Evolutionary conservation across 2,888 invertebrate species (phyloP).

Genomic region (Heliconius ethilla): DNA sequence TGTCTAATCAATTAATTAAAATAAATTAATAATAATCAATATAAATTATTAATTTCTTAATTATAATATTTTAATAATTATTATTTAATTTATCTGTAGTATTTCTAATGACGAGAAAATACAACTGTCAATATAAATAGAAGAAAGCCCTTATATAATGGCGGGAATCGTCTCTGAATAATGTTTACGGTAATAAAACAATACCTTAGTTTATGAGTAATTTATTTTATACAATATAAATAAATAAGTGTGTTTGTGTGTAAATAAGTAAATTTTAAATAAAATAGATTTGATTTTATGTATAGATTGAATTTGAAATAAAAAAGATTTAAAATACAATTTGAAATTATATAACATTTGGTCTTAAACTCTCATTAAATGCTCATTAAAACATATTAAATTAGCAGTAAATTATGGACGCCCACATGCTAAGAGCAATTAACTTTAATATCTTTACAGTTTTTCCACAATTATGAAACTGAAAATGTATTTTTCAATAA

Average conservation of each 20-base stretch:
- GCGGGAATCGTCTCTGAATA: constrained; percentile 22
- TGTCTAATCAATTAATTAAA: background rate
- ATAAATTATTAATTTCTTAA: background rate
- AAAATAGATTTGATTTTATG: background rate
- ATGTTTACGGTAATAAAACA: constrained; percentile 26
- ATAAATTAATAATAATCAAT: background rate
- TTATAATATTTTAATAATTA: background rate
- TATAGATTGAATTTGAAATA: too few species aligned
- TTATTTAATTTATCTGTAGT: constrained; percentile 20
- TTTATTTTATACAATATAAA: constrained; percentile 3
- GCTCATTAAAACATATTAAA: too few species aligned
- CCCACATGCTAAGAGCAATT: too few species aligned
- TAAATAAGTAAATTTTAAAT: background rate
- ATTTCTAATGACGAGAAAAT: constrained; percentile 20
- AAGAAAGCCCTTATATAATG: constrained; percentile 26
- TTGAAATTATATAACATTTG: too few species aligned
- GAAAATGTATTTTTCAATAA: background rate
- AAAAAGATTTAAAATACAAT: too few species aligned
- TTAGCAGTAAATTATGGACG: too few species aligned
- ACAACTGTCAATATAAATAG: background rate
- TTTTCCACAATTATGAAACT: too few species aligned
- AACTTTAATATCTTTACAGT: too few species aligned
- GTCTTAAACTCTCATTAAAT: too few species aligned
- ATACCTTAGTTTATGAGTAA: constrained; percentile 5
- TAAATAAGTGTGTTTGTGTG: background rate